These are phyloP conservation scores for Chaetura pelagica DNA, from an alignment of 2,113 vertebrate genomes.

Conservation along the genomic window DNA sequence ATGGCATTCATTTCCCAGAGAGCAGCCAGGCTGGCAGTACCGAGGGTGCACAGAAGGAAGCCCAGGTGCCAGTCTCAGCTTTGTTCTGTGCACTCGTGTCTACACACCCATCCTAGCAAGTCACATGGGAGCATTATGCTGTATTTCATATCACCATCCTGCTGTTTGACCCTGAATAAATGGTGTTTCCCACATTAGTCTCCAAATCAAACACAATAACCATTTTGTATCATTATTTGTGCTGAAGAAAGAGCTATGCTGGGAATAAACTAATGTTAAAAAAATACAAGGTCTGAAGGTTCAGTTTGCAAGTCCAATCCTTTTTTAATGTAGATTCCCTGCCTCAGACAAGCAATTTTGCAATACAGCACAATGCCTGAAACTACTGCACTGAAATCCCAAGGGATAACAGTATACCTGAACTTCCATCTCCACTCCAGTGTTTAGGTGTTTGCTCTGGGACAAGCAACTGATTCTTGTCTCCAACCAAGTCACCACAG, in stretches of 20 bases:
- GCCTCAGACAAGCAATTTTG: not conserved
- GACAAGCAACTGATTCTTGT: not conserved
- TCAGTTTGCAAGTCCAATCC: not conserved
- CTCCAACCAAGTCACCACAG: not conserved
- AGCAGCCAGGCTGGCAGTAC: not conserved
- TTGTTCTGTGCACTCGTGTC: fast-evolving
- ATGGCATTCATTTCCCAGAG: not conserved
- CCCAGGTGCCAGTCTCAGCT: fast-evolving
- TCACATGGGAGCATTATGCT: fast-evolving
- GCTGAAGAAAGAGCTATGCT: not conserved
- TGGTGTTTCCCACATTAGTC: not conserved
- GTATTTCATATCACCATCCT: not conserved
- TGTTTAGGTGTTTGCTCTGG: not conserved
- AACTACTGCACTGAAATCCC: not conserved
- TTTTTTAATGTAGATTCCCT: not conserved
- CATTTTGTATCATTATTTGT: not conserved
- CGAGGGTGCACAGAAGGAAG: not conserved
- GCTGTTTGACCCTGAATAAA: not conserved
- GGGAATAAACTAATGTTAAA: not conserved
- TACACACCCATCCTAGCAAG: not conserved
- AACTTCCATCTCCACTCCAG: not conserved
- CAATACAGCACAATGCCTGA: not conserved
- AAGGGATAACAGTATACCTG: not conserved
- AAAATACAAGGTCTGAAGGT: not conserved
- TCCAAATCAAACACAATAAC: not conserved